Evolutionary conservation across 1,140 invertebrate species (phyloP), one percentile per base, ranked within the genome.

Genomic region (Himalopsyche phryganea): DNA sequence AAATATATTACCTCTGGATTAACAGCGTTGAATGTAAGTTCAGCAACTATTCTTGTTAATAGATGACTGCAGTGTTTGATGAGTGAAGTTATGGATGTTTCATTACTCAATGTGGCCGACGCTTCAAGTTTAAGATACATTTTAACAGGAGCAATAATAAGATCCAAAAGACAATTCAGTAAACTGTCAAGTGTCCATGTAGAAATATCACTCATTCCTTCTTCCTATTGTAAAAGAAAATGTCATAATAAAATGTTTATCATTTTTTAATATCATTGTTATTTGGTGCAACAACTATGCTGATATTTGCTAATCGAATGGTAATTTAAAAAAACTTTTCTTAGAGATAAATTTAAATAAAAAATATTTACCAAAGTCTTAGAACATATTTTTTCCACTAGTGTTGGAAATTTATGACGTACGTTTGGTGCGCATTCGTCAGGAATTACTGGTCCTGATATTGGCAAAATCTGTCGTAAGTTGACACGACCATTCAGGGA

Each of bases 21-120:
- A 59, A 75, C 78, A 0, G 84, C 82, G 61, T 77, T 86, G 49
- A 88, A 86, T 0, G 93, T 87, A 40, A 98, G 80, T 77, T 98
- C 95, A 3, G 92, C 90, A 19, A 97, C 82, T 0, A 96, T 85
- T 42, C 91, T 81, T 0, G 89, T 87, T 36, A 95, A 70, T 15
- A 98, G 80, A 66, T 92, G 87, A 69, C 92, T 96, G 63, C 92
- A 91, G 72, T 90, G 89, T 52, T 87, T 82, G 0, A 94, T 85
- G 0, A 97, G 61, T 1, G 52, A 55, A 11, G 71, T 67, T 36
- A 69, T 62, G 19, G 69, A 38, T 18, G 14, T 45, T 6, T 52
- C 48, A 19, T 28, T 20, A 11, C 33, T n/a, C 14, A 9, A 40
- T 6, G 9, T 13, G 13, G n/a, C 17, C 1, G 33, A 18, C 18